A percentile compares a stretch with the other conserved stretches of the same genome.
These are phyloP conservation scores for Acanthosepion lycidas DNA, from an alignment of 2,888 invertebrate species.

Conservation along the genomic window DNA sequence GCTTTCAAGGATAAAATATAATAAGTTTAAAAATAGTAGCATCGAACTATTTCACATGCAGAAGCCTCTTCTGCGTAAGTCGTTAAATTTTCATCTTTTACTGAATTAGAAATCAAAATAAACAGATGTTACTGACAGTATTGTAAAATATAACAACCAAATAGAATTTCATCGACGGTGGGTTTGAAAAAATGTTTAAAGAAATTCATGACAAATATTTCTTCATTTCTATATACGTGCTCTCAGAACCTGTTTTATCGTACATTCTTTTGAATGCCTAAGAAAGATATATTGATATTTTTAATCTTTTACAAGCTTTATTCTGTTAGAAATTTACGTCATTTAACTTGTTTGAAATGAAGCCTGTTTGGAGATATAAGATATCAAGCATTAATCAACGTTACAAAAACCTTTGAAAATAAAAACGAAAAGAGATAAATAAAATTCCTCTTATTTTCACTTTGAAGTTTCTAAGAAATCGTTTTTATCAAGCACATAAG, in stretches of 20 bases:
- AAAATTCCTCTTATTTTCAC: neutral
- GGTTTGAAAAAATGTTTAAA: neutral
- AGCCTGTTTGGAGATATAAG: neutral
- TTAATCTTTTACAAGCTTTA: neutral
- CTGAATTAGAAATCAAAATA: too few relatives aligned
- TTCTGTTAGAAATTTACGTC: neutral
- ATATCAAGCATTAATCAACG: neutral
- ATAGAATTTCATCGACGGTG: neutral
- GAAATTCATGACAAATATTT: neutral
- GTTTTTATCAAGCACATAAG: neutral
- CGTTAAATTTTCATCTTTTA: too few relatives aligned
- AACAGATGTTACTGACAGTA: too few relatives aligned
- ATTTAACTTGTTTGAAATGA: neutral
- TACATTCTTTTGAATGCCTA: neutral
- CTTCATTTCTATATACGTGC: neutral
- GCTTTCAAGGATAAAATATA: too few relatives aligned
- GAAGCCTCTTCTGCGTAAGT: too few relatives aligned
- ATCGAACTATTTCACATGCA: too few relatives aligned
- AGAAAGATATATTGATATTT: neutral
- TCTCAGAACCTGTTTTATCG: neutral
- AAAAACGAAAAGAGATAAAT: neutral
- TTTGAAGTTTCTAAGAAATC: neutral
- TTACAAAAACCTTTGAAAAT: neutral
- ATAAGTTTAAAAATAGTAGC: too few relatives aligned
- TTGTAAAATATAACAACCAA: neutral